Percentiles rank a stretch among this genome's conserved stretches.
These are phyloP conservation scores for Ctenopoma multispine DNA, from an alignment of 2,797 vertebrate genomes.

Conservation along the genomic window DNA sequence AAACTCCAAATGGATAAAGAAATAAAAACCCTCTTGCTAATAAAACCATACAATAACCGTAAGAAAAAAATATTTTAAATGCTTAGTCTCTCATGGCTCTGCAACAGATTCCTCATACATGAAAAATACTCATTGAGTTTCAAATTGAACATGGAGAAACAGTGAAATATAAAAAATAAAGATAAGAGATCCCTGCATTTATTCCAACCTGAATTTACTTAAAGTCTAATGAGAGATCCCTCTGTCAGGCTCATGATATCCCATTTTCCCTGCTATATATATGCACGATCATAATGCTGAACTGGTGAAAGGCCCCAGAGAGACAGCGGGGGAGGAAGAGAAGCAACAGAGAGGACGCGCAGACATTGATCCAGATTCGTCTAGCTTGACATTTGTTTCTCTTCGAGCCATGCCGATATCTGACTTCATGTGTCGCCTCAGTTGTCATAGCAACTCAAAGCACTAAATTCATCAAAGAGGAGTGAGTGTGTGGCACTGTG, in stretches of 20 bases:
- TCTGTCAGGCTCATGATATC: slow-evolving; percentile 30
- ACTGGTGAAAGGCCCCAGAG: slow-evolving; percentile 26
- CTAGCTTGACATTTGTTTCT: slow-evolving; percentile 49
- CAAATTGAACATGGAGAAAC: slow-evolving; percentile 39
- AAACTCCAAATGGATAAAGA: slow-evolving; percentile 32
- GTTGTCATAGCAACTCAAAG: slow-evolving; percentile 64
- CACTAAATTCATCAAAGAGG: slow-evolving; percentile 39
- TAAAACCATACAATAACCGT: slow-evolving; percentile 35
- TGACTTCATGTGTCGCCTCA: slow-evolving; percentile 31
- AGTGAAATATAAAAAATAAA: slow-evolving; percentile 20
- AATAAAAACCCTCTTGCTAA: slow-evolving; percentile 30
- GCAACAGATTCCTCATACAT: slow-evolving; percentile 35
- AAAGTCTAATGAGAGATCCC: slow-evolving; percentile 47
- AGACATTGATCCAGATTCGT: slow-evolving; percentile 47
- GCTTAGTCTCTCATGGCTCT: slow-evolving; percentile 73
- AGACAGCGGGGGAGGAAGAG: slow-evolving; percentile 1
- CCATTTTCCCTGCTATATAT: slow-evolving; percentile 33
- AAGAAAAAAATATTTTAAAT: slow-evolving; percentile 24
- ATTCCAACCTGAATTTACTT: slow-evolving; percentile 69
- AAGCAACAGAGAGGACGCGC: slow-evolving; percentile 16
- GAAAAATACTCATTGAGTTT: slow-evolving; percentile 24
- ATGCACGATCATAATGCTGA: slow-evolving; percentile 27
- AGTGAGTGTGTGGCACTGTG: not conserved
- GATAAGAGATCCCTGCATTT: slow-evolving; percentile 72
- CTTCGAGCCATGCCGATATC: slow-evolving; percentile 46